Evolutionary conservation across 2,888 invertebrate species (phyloP), one percentile per base, ranked within the genome.

Genomic region (Spodoptera exigua): DNA sequence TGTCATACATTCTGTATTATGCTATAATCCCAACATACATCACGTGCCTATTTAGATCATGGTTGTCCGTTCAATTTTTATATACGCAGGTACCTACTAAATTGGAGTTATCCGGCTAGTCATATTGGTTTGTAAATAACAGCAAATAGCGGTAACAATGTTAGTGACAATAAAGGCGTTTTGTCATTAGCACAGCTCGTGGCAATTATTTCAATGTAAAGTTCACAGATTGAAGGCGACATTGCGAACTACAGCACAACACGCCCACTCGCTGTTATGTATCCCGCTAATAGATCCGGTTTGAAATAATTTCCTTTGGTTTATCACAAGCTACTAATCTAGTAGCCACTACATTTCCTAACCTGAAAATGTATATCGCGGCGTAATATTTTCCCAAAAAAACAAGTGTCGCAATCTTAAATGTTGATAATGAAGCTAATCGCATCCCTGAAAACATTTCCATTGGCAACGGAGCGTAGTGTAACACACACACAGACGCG

Each of bases 391-490:
- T 74, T 73, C 62, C 62, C 73, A 48, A 51, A 65, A 72, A 66
- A 64, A 54, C 63, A 64, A 54, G 47, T 71, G 43, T 77, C 13
- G 70, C 65, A 77, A 77, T 78, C 61, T 60, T 61, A 62, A 73
- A 39, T 36, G 51, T 45, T 68, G 70, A 79, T 79, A 77, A 73
- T 69, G 74, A 65, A 73, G 66, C 58, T 75, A 78, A 83, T 82
- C 71, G 61, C 67, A 83, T 80, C 82, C 83, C 82, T 86, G 84
- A 84, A 80, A 85, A 83, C 64, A 77, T 78, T 84, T 81, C 84
- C 82, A 82, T 83, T 76, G 70, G 67, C 52, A 67, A 62, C 63
- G 57, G 41, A 60, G 13, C 49, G 62, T 69, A 64, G 71, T 79
- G 80, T 76, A 80, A 76, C 63, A 74, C 74, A 64, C 76, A 73